These are phyloP conservation scores for Meta bourneti DNA, from an alignment of 2,888 invertebrate genomes.

Conservation along the genomic window DNA sequence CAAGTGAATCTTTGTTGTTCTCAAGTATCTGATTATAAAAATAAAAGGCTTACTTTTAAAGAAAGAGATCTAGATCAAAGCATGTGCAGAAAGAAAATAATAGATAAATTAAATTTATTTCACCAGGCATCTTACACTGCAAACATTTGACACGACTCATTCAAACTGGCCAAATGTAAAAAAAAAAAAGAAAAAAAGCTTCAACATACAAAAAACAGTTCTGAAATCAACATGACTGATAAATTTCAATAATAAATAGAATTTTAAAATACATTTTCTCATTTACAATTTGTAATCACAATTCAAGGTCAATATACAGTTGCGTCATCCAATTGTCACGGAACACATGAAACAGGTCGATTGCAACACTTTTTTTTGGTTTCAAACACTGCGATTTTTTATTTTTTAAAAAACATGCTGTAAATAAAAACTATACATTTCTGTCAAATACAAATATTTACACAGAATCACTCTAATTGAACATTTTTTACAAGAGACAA, in stretches of 20 bases:
- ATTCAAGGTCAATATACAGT: neutral
- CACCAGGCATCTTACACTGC: no score
- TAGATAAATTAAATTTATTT: no score
- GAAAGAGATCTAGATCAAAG: no score
- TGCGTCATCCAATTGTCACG: neutral
- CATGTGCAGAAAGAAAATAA: no score
- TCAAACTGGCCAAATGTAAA: no score
- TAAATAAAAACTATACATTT: neutral
- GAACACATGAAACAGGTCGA: neutral
- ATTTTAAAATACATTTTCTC: constrained; percentile 29
- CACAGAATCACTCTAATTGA: neutral
- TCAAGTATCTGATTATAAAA: no score
- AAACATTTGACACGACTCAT: no score
- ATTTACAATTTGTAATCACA: constrained; percentile 8
- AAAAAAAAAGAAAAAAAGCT: no score
- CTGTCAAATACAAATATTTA: neutral
- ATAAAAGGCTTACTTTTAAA: no score
- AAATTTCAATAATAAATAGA: constrained; percentile 26
- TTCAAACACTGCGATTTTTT: constrained; percentile 15
- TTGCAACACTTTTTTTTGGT: neutral
- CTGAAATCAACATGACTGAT: neutral
- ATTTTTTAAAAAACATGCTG: neutral
- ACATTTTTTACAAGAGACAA: neutral
- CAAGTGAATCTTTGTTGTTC: no score
- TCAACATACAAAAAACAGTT: no score